Conservation (phyloP, 1,140 invertebrate genomes). For the Drosophila chauvacae region DNA sequence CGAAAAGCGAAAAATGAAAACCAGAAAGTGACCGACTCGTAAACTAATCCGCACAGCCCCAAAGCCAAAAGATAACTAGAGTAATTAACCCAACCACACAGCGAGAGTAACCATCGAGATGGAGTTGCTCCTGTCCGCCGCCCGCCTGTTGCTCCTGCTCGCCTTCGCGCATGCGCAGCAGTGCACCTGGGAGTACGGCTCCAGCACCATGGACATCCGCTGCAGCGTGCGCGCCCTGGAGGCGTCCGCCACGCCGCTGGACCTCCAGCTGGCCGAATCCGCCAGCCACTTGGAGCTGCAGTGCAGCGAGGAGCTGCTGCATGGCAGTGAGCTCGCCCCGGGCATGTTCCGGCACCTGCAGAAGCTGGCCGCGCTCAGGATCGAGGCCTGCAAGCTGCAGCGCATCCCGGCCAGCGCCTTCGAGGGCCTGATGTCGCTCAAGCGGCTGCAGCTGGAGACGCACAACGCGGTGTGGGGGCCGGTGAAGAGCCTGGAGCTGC, state of each 20-base stretch:
- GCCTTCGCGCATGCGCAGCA: constrained; percentile 74
- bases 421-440: constrained; percentile 89
- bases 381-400: constrained; percentile 90
- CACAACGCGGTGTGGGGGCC: constrained; percentile 89
- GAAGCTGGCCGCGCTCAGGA: constrained; percentile 88
- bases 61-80: constrained; percentile 35
- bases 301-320: constrained; percentile 88
- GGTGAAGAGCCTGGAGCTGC: constrained; percentile 87
- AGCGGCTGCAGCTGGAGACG: constrained; percentile 88
- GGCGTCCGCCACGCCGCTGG: constrained; percentile 82
- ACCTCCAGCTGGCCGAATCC: constrained; percentile 87
- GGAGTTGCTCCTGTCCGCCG: constrained; percentile 4
- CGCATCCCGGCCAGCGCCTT: constrained; percentile 89
- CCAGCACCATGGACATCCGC: constrained; percentile 85
- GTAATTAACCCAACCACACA: background rate
- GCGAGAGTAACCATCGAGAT: background rate
- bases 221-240: constrained; percentile 86
- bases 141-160: constrained; percentile 57
- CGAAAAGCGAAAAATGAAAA: constrained; percentile 78
- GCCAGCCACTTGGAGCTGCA: constrained; percentile 88
- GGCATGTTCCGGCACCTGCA: constrained; percentile 89
- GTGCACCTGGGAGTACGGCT: constrained; percentile 82
- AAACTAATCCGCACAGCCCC: constrained; percentile 25
- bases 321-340: constrained; percentile 88
- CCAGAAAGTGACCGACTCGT: constrained; percentile 71